Conservation (phyloP, 1,140 invertebrate genomes). For the Heterodera schachtii region DNA sequence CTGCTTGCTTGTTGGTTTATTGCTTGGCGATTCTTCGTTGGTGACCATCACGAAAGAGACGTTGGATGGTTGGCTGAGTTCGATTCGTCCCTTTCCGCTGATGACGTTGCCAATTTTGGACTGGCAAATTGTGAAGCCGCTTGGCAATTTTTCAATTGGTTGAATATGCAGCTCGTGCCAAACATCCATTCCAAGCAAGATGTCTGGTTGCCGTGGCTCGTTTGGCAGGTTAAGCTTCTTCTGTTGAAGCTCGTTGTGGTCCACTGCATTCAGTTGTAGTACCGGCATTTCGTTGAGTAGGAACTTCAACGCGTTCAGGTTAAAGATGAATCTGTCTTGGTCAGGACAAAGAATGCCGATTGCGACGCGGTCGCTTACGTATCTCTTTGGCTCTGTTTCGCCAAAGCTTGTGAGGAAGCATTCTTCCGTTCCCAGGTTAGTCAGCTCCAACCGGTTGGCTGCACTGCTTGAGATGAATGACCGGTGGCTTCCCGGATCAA, state of each 20-base stretch:
- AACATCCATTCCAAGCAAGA: background rate
- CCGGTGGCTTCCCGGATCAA: background rate
- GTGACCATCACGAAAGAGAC: no score
- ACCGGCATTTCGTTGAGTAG: background rate
- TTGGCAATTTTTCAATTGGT: background rate
- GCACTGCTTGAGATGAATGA: background rate
- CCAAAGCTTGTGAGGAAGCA: background rate
- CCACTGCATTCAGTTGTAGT: background rate
- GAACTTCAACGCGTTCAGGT: background rate
- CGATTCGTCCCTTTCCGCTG: background rate
- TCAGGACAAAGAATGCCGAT: background rate
- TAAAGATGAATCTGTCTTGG: background rate
- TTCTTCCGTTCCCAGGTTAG: background rate
- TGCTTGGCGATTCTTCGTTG: no score
- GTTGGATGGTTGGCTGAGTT: background rate
- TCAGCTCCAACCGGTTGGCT: background rate
- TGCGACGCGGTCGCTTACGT: background rate
- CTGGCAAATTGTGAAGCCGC: background rate
- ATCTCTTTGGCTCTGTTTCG: background rate
- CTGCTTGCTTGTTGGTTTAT: no score
- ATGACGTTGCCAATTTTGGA: background rate
- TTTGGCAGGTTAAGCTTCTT: background rate
- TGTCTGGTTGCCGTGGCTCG: background rate
- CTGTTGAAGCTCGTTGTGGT: background rate
- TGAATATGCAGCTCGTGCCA: background rate